These are phyloP conservation scores for Orbicella faveolata DNA, from an alignment of 64 coral and sea anemone species.

Conservation along the genomic window DNA sequence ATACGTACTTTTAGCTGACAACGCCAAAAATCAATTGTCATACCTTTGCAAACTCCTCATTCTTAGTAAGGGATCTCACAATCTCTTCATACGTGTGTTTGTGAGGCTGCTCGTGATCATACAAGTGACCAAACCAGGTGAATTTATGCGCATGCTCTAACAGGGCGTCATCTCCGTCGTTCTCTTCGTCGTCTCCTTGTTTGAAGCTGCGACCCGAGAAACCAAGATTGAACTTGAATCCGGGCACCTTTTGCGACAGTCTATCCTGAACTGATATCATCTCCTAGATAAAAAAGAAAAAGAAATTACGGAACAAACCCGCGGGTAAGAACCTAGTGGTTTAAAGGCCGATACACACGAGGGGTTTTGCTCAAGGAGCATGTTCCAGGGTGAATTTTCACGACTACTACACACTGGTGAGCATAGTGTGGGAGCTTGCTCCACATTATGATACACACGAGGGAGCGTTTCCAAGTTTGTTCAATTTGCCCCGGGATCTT, in stretches of 20 bases:
- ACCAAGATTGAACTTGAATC: slow-evolving; percentile 94
- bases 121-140: slow-evolving; percentile 97
- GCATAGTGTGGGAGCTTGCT: too few relatives aligned
- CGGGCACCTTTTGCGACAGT: slow-evolving; percentile 79
- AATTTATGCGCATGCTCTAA: slow-evolving; percentile 77
- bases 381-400: too few relatives aligned
- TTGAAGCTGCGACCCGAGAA: slow-evolving; percentile 88
- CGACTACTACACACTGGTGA: too few relatives aligned
- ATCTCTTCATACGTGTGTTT: slow-evolving; percentile 71
- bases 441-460: too few relatives aligned
- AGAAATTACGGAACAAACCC: too few relatives aligned
- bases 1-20: too few relatives aligned
- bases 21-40: background rate
- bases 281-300: slow-evolving; percentile 52
- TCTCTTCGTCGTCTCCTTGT: slow-evolving; percentile 73
- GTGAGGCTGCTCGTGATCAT: slow-evolving; percentile 94
- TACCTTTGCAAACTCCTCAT: slow-evolving; percentile 91
- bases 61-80: slow-evolving; percentile 69
- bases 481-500: too few relatives aligned
- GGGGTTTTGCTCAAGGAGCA: too few relatives aligned
- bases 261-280: slow-evolving; percentile 74
- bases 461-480: too few relatives aligned
- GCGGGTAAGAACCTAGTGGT: too few relatives aligned
- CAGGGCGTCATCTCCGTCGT: slow-evolving; percentile 83
- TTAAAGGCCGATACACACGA: too few relatives aligned